phyloP scores from a whole-genome alignment of 2,797 vertebrate species.

The Danionella dracula region DNA sequence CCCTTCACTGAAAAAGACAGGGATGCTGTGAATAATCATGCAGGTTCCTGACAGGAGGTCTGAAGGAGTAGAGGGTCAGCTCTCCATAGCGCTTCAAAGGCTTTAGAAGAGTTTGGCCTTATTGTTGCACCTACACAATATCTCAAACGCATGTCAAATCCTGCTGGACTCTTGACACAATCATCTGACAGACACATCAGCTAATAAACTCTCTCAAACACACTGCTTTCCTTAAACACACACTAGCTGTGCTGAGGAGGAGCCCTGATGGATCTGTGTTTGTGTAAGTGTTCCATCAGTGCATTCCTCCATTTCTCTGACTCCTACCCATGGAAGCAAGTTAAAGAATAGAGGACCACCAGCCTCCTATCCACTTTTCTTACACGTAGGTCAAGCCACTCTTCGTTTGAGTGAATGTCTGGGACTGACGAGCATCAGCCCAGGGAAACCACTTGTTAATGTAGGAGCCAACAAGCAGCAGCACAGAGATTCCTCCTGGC shows the following conservation, averaged over 20 bases:
- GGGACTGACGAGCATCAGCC: background rate
- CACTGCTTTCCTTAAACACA: slow-evolving; percentile 28
- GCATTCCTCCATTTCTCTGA: slow-evolving; percentile 43
- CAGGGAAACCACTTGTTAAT: slow-evolving; percentile 10
- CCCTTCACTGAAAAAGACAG: no score
- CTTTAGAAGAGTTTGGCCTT: slow-evolving; percentile 10
- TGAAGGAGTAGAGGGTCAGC: background rate
- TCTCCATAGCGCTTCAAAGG: background rate
- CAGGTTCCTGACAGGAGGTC: background rate
- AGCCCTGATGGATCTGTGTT: slow-evolving; percentile 1
- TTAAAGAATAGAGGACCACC: slow-evolving; percentile 14
- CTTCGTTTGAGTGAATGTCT: slow-evolving; percentile 22
- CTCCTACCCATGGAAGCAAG: slow-evolving; percentile 37
- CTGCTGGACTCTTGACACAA: background rate
- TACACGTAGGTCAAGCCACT: slow-evolving; percentile 43
- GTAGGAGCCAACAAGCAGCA: background rate
- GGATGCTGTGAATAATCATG: no score
- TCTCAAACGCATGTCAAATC: slow-evolving; percentile 18
- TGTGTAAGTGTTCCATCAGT: slow-evolving; percentile 10
- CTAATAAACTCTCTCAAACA: slow-evolving; percentile 35
- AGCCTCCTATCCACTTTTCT: slow-evolving; percentile 29
- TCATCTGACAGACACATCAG: slow-evolving; percentile 21
- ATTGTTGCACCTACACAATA: slow-evolving; percentile 22
- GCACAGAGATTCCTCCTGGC: background rate
- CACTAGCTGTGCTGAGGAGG: background rate